Conservation (phyloP, 1,140 invertebrate species). For the Metaphire vulgaris region DNA sequence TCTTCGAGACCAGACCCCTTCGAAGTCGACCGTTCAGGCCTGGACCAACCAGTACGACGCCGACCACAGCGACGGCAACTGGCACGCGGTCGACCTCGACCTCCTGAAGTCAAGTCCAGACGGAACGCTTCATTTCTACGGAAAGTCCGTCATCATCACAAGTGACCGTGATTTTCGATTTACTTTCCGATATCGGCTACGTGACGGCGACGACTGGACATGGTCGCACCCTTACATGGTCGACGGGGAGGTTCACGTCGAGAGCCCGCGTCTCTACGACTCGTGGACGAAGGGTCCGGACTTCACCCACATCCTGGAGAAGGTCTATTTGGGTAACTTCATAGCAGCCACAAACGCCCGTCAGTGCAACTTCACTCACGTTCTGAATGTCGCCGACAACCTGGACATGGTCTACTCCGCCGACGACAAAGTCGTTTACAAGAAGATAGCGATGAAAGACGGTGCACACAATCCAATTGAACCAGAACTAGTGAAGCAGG, state of each 20-base stretch:
- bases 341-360: slow-evolving; percentile 31
- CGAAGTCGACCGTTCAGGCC: slow-evolving; percentile 16
- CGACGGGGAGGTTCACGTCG: slow-evolving; percentile 25
- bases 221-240: slow-evolving; percentile 22
- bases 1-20: background rate
- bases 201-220: slow-evolving; percentile 11
- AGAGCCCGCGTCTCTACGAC: slow-evolving; percentile 16
- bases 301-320: slow-evolving; percentile 16
- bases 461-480: slow-evolving; percentile 10
- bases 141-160: slow-evolving; percentile 29
- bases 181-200: slow-evolving; percentile 22
- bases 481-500: slow-evolving; percentile 20
- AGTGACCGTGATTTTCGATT: slow-evolving; percentile 27
- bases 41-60: slow-evolving; percentile 32
- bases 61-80: slow-evolving; percentile 29
- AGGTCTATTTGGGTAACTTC: slow-evolving; percentile 34
- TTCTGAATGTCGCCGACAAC: slow-evolving; percentile 33
- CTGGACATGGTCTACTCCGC: slow-evolving; percentile 28
- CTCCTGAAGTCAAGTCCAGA: background rate
- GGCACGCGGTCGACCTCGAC: slow-evolving; percentile 27
- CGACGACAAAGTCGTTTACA: slow-evolving; percentile 28
- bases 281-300: slow-evolving; percentile 31
- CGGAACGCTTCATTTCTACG: slow-evolving; percentile 11
- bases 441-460: slow-evolving; percentile 26
- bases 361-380: slow-evolving; percentile 30